Conservation (phyloP, 2,888 invertebrate genomes). For the Timema podura region DNA sequence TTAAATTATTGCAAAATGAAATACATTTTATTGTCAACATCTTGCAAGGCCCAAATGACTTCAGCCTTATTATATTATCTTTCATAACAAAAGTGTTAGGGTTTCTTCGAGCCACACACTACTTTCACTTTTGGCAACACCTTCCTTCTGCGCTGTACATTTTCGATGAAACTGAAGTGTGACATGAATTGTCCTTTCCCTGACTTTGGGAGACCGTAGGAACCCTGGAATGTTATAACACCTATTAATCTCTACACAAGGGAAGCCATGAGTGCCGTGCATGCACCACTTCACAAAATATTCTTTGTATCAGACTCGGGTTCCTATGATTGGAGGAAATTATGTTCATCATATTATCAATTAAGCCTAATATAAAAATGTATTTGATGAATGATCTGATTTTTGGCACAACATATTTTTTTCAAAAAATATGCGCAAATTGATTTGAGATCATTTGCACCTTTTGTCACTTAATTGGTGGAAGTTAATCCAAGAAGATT, state of each 20-base stretch:
- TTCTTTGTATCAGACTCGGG: background rate
- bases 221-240: background rate
- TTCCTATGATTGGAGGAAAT: background rate
- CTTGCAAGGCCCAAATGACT: too few species aligned
- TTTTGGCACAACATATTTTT: background rate
- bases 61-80: too few species aligned
- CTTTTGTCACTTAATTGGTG: slow-evolving; percentile 16
- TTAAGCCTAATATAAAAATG: background rate
- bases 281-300: background rate
- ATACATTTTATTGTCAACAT: too few species aligned
- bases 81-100: too few species aligned
- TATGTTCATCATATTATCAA: background rate
- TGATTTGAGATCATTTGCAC: slow-evolving; percentile 13
- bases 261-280: too few species aligned
- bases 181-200: too few species aligned
- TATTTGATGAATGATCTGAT: background rate
- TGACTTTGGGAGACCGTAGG: background rate
- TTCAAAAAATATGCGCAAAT: slow-evolving; percentile 16
- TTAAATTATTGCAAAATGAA: too few species aligned
- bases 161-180: too few species aligned
- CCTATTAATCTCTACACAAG: background rate
- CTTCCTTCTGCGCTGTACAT: too few species aligned
- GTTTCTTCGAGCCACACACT: too few species aligned
- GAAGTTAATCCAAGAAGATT: background rate
- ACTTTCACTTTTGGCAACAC: too few species aligned